Base-by-base conservation (phyloP, 2,888 invertebrate genomes). In the Phengaris alcon region DNA sequence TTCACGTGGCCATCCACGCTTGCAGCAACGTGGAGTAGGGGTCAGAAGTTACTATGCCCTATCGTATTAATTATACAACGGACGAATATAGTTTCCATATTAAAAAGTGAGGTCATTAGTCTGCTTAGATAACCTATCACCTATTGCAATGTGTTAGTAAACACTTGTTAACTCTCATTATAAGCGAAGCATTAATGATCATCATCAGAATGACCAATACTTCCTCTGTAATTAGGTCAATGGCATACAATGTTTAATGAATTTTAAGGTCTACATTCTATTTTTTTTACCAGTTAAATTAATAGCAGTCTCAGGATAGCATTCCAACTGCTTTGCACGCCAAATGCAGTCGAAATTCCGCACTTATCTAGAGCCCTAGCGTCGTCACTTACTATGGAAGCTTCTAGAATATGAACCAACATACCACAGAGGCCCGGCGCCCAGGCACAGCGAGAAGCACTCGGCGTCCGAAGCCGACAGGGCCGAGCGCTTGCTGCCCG, bases 391-490 rank as follows among this genome's bases (percentile, higher is more conserved):
- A 48, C 8, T 6, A 48, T 7, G 6, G 8, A 48, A 54, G 8
- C n/a, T 44, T 44, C 7, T 44, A 44, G 54, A 73, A 35, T 6
- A 54, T 3, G 3, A 48, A 48, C 48, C 48, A 3, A 84, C 88
- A 86, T 77, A 93, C 97, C 97, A 98, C 98, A 97, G 98, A 98
- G 98, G 98, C 98, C 98, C 98, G 95, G 97, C 97, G 93, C 98
- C 98, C 97, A 98, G 97, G 97, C 98, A 96, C 95, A 96, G 95
- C 95, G 95, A 96, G 91, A 95, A 96, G 87, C 95, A 95, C 88
- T 95, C 95, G 94, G 95, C 95, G 93, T 95, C 95, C 88, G 95
- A 95, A 86, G 94, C 95, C 91, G 95, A 95, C 89, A 95, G 89
- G 87, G 95, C 95, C 86, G 96, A 95, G 80, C 95, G 95, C 89